A percentile compares a stretch with the other conserved stretches of the same genome.
These are phyloP conservation scores for Artemia sp. DNA, from an alignment of 2,888 invertebrate species.

Conservation along the genomic window DNA sequence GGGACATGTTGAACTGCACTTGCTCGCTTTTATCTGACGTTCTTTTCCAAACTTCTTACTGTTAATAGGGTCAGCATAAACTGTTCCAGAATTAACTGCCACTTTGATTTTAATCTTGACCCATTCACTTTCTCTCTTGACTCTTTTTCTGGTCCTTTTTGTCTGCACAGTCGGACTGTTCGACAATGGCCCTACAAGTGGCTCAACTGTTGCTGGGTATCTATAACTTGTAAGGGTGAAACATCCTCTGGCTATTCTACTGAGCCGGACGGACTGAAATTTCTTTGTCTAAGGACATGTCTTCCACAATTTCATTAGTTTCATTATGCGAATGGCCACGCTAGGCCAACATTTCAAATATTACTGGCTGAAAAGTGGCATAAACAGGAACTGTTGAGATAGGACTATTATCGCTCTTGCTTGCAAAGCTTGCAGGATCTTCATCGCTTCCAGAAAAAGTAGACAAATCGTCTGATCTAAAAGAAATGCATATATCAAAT, in stretches of 20 bases:
- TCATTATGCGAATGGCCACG: not conserved
- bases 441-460: not conserved
- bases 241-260: not conserved
- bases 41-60: not conserved
- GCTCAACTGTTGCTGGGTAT: not conserved
- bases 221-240: not conserved
- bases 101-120: not conserved
- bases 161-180: not conserved
- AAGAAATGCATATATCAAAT: not conserved
- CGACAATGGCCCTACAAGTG: not conserved
- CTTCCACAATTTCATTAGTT: constrained; percentile 8
- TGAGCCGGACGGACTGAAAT: not conserved
- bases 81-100: constrained; percentile 4
- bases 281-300: not conserved
- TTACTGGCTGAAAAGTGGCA: not conserved
- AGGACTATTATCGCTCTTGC: not conserved
- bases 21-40: constrained; percentile 7
- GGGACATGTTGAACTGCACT: constrained; percentile 11
- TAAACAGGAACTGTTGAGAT: not conserved
- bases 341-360: constrained; percentile 5
- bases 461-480: not conserved
- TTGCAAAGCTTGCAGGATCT: not conserved
- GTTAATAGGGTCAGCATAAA: constrained; percentile 2
- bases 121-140: not conserved
- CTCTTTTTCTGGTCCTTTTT: not conserved